A percentile compares a stretch with the other conserved stretches of the same genome.
These are phyloP conservation scores for Pharmacophagus antenor DNA, from an alignment of 2,888 invertebrate genomes.

Conservation along the genomic window DNA sequence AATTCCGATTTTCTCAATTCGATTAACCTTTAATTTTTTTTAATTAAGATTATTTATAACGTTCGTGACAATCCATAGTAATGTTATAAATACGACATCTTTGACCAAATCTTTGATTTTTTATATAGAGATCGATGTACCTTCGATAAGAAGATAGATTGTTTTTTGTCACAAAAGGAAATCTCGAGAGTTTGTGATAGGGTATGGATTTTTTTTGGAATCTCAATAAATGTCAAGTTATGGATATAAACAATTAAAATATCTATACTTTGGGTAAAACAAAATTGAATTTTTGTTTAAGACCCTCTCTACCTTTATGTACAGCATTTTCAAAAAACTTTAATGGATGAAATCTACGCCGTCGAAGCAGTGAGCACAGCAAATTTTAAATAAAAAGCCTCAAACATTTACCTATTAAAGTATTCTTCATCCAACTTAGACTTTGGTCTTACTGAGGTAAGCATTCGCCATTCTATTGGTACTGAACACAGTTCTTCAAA, in stretches of 20 bases:
- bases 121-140: no score
- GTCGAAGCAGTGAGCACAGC: not conserved
- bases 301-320: no score
- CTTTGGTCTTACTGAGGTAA: constrained; percentile 92
- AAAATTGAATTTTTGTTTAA: no score
- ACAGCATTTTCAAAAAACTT: not conserved
- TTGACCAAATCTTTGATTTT: no score
- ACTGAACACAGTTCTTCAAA: constrained; percentile 90
- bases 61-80: not conserved
- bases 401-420: constrained; percentile 85
- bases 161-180: no score
- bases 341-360: not conserved
- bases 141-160: no score
- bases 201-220: no score
- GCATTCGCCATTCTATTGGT: constrained; percentile 95
- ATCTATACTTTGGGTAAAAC: no score
- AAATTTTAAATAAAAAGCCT: not conserved
- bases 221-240: no score
- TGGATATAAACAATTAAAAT: no score
- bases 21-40: constrained; percentile 81
- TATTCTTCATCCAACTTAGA: constrained; percentile 92
- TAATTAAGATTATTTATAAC: not conserved
- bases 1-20: constrained; percentile 90
- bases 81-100: not conserved
- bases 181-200: no score